Base-by-base conservation (phyloP, 2,888 invertebrate species). In the Lithophane leautieri region DNA sequence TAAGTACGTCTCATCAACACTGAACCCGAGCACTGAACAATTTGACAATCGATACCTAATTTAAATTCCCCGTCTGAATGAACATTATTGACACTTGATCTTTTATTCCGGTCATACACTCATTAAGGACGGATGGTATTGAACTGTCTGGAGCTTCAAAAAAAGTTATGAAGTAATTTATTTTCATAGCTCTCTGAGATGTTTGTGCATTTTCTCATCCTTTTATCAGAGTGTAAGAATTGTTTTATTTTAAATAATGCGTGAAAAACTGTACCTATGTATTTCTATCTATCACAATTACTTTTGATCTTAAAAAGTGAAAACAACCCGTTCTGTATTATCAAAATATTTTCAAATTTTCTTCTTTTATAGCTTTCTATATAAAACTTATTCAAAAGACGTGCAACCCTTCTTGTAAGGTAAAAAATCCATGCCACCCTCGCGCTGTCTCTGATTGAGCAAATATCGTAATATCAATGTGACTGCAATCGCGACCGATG, bases 381-480 rank as follows among this genome's bases (percentile, higher is more conserved):
- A 16, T 6, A 34, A 34, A 73, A 66, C 22, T 42, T 63, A 60
- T 70, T 67, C 60, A 65, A 83, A 79, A 70, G 63, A 83, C 84
- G 63, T 44, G 22, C 86, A 89, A 85, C 85, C 87, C 71, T 75
- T 66, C 71, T 75, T 66, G 28, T 2, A 42, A 54, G 58, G 58
- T 60, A 47, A 14, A 14, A 78, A 40, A 28, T 54, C 52, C n/a
- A 42, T 11, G 83, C 76, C 88, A 81, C 88, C 86, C 81, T 79
- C 83, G 68, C 87, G 86, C 83, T 52, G 25, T 40, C 75, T 28
- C 82, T 87, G 92, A 93, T 93, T 93, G 93, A 90, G 92, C 92
- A 94, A 95, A 95, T 93, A 95, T 90, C 89, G 89, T 89, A 91
- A 90, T 88, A 89, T 87, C 89, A 90, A 91, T 92, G 91, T 89